Percentiles rank a stretch among this genome's conserved stretches.
Evolutionary conservation across 2,888 invertebrate genomes (phyloP).

Genomic region (Coenonympha glycerion): DNA sequence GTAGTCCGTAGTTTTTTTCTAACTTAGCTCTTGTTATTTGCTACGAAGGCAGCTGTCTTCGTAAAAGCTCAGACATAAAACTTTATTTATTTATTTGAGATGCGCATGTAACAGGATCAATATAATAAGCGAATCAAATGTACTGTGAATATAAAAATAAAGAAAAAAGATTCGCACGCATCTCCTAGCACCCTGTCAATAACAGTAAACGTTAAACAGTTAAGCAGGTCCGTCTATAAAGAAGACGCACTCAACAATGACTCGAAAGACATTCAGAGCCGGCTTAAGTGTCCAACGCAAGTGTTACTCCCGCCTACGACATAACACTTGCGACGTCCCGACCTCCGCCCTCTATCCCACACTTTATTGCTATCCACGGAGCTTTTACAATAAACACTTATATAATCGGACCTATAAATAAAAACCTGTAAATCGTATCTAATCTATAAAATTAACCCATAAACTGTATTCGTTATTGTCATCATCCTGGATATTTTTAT

Average conservation of each 20-base stretch:
- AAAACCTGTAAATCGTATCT: background rate
- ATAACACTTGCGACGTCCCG: conserved; percentile 61
- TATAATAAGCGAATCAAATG: too few relatives aligned
- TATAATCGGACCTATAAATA: conserved; percentile 20
- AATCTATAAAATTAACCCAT: background rate
- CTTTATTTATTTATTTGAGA: too few relatives aligned
- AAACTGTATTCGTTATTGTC: background rate
- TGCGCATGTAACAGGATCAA: too few relatives aligned
- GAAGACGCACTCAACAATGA: conserved; percentile 58
- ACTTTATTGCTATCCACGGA: conserved; percentile 36
- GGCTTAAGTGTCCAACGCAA: conserved; percentile 64
- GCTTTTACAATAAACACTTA: conserved; percentile 27
- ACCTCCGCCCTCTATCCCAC: conserved; percentile 56
- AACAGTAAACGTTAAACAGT: conserved; percentile 53
- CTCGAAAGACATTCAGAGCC: conserved; percentile 52
- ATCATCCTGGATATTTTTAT: too few relatives aligned
- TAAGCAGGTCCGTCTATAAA: conserved; percentile 55
- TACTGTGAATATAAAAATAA: background rate
- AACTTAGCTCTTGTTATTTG: too few relatives aligned
- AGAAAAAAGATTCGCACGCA: conserved; percentile 33
- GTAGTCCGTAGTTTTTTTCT: too few relatives aligned
- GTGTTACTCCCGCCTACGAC: conserved; percentile 70
- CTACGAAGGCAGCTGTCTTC: too few relatives aligned
- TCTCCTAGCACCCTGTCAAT: conserved; percentile 28
- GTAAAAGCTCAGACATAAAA: too few relatives aligned